Conservation (phyloP, 2,888 invertebrate genomes). For the Clusia tigrina region DNA sequence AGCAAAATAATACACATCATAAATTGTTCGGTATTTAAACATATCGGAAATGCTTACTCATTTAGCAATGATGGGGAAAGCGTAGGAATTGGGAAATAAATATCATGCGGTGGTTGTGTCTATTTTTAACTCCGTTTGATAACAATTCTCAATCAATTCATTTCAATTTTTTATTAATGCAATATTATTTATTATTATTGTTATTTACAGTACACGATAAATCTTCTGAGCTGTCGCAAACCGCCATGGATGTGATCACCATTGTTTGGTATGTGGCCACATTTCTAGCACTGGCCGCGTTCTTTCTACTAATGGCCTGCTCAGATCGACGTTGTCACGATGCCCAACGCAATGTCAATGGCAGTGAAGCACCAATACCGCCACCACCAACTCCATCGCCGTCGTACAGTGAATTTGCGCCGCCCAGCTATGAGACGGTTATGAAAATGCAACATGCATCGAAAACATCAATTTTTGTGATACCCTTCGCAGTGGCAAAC, state of each 20-base stretch:
- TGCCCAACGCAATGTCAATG: constrained; percentile 33
- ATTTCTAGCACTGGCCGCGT: constrained; percentile 61
- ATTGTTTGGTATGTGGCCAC: constrained; percentile 64
- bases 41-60: too few species aligned
- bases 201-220: constrained; percentile 32
- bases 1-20: too few species aligned
- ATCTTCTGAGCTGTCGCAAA: constrained; percentile 57
- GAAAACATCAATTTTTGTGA: constrained; percentile 56
- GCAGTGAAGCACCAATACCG: constrained; percentile 39
- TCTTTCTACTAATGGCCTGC: constrained; percentile 63
- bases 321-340: constrained; percentile 59
- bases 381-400: constrained; percentile 60
- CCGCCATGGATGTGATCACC: constrained; percentile 63
- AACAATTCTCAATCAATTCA: background rate
- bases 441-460: constrained; percentile 55
- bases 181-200: background rate
- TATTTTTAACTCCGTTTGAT: background rate
- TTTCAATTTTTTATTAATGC: background rate
- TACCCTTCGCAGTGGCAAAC: constrained; percentile 47
- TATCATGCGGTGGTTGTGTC: too few species aligned
- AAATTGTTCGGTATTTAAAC: too few species aligned
- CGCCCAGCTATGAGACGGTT: constrained; percentile 62
- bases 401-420: constrained; percentile 63
- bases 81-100: too few species aligned
- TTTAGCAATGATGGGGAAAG: too few species aligned